These are phyloP conservation scores for Drosophila kanekoi DNA, from an alignment of 2,888 invertebrate species.

Conservation along the genomic window DNA sequence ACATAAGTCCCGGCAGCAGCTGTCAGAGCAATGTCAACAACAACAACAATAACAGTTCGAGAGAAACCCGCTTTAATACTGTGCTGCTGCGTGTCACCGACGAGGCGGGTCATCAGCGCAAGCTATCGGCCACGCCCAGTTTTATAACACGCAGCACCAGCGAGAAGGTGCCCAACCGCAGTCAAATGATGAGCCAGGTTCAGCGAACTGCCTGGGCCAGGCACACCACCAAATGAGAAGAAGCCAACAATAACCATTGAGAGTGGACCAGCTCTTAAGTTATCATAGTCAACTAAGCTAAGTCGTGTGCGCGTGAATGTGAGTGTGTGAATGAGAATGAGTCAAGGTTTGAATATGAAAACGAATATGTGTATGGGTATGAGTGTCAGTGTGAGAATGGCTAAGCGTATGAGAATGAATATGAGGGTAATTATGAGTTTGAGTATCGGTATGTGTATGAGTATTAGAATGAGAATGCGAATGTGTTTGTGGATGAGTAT, in stretches of 20 bases:
- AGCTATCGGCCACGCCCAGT: constrained; percentile 87
- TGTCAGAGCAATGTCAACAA: constrained; percentile 50
- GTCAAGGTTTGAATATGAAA: constrained; percentile 1
- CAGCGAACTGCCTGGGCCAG: constrained; percentile 93
- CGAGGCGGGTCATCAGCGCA: constrained; percentile 85
- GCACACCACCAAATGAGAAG: constrained; percentile 91
- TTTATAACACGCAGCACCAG: constrained; percentile 92
- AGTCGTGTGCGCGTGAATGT: constrained; percentile 10
- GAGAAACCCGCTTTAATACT: constrained; percentile 83
- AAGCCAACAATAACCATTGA: constrained; percentile 1
- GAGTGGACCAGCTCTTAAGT: constrained; percentile 39
- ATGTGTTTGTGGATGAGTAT: too few relatives aligned
- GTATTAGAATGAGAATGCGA: constrained; percentile 17
- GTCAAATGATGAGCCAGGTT: constrained; percentile 93
- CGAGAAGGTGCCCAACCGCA: constrained; percentile 93
- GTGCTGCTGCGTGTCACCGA: constrained; percentile 87
- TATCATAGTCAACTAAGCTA: constrained; percentile 36
- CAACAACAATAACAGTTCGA: constrained; percentile 44
- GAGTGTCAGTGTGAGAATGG: constrained; percentile 2
- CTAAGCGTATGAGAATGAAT: constrained; percentile 4
- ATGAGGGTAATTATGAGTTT: constrained; percentile 18
- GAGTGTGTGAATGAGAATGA: constrained; percentile 19
- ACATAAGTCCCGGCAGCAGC: constrained; percentile 65
- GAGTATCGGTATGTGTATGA: constrained; percentile 32
- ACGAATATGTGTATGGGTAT: constrained; percentile 5